phyloP scores from a whole-genome alignment of 2,797 vertebrate genomes.

The Anas acuta region DNA sequence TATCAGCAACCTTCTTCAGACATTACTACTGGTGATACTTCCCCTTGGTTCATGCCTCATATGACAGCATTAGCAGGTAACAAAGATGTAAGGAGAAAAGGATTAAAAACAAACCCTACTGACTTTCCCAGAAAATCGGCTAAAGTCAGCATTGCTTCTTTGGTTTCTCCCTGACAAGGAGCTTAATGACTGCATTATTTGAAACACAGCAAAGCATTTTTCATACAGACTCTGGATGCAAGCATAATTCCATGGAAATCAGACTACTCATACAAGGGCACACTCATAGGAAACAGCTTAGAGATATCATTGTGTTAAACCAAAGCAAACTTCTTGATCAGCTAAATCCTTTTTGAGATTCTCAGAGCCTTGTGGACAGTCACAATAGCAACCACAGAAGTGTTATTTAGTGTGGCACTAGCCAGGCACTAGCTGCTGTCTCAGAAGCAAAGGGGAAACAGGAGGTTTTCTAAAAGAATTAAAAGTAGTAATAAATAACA shows the following conservation, averaged over 20 bases:
- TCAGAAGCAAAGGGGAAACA: neutral
- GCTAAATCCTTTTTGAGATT: slow-evolving; percentile 6
- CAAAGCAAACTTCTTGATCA: neutral
- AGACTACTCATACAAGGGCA: neutral
- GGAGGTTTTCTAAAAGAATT: neutral
- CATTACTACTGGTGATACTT: neutral
- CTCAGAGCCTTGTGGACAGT: neutral
- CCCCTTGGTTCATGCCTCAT: accelerated
- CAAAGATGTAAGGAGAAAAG: neutral
- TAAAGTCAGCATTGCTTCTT: neutral
- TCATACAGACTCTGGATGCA: neutral
- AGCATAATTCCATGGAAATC: neutral
- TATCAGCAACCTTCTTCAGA: neutral
- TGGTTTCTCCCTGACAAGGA: neutral
- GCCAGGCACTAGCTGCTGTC: neutral
- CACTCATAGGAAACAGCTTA: neutral
- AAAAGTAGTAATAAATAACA: neutral
- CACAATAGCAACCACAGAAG: neutral
- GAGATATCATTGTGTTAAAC: neutral
- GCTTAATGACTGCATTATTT: neutral
- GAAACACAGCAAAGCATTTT: neutral
- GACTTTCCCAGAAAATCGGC: neutral
- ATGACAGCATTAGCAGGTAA: accelerated
- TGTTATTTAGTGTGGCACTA: neutral
- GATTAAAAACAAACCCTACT: accelerated